phyloP scores from a whole-genome alignment of 1,140 invertebrate species.

The Radopholus similis region DNA sequence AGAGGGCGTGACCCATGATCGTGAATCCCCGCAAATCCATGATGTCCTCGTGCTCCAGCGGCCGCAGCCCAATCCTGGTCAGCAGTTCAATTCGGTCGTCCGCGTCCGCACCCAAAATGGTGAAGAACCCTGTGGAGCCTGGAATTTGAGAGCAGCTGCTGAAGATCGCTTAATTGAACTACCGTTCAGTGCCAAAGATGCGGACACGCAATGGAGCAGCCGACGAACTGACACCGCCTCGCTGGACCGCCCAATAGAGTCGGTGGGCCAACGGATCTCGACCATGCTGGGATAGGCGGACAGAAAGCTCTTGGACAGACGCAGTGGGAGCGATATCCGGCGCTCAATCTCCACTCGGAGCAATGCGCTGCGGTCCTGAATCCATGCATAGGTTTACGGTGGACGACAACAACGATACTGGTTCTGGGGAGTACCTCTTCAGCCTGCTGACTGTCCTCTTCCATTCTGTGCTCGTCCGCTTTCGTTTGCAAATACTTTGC shows the following conservation, averaged over 20 bases:
- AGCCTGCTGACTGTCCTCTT: constrained; percentile 8
- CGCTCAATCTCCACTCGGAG: background rate
- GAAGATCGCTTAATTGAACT: constrained; percentile 6
- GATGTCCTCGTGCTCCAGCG: background rate
- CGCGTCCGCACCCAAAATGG: constrained; percentile 10
- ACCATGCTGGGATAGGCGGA: constrained; percentile 27
- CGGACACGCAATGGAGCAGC: constrained; percentile 27
- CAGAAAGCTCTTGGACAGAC: constrained; percentile 27
- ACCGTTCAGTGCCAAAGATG: constrained; percentile 41
- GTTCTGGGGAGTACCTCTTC: background rate
- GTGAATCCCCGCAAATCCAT: constrained; percentile 3
- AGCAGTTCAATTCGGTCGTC: constrained; percentile 32
- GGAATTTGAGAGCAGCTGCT: background rate
- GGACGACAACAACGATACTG: background rate
- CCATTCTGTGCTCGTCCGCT: constrained; percentile 8
- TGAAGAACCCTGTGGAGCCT: constrained; percentile 44
- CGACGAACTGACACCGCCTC: constrained; percentile 44
- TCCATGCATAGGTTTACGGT: background rate
- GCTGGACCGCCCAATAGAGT: background rate
- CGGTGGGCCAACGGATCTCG: constrained; percentile 38
- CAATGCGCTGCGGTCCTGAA: background rate
- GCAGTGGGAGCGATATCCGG: background rate
- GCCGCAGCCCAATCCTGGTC: constrained; percentile 26
- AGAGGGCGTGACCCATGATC: constrained; percentile 27
- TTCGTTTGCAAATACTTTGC: background rate